Conservation (phyloP, 30 jellyfish, hydroid and myxozoan species). For the Pelagia noctiluca region DNA sequence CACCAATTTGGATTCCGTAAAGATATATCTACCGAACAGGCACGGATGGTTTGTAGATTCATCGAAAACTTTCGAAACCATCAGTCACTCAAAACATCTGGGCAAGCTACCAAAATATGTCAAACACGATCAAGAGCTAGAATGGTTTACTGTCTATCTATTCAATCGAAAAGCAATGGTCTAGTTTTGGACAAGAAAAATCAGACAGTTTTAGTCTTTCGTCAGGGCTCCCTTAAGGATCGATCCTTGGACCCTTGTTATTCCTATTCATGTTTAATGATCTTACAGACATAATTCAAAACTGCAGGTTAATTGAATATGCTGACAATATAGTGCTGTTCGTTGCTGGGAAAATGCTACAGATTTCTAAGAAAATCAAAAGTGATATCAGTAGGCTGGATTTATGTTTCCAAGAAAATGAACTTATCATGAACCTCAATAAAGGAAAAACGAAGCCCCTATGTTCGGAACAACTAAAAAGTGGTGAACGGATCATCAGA, state of each 20-base stretch:
- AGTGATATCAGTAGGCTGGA: constrained; percentile 54
- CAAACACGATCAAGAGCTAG: constrained; percentile 15
- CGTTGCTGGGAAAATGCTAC: constrained; percentile 54
- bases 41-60: neutral
- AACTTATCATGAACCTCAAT: constrained; percentile 60
- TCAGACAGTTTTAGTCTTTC: constrained; percentile 52
- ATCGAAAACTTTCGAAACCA: constrained; percentile 19
- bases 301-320: constrained; percentile 39
- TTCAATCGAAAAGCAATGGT: constrained; percentile 12
- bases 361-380: constrained; percentile 53
- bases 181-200: constrained; percentile 11
- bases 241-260: constrained; percentile 69
- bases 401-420: constrained; percentile 54
- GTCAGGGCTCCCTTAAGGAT: constrained; percentile 63
- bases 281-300: constrained; percentile 42
- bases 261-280: constrained; percentile 55
- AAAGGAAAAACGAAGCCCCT: constrained; percentile 69
- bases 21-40: constrained; percentile 34
- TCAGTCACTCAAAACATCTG: constrained; percentile 1
- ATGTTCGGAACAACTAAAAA: constrained; percentile 61
- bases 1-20: constrained; percentile 40
- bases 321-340: constrained; percentile 57
- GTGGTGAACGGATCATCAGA: constrained; percentile 54
- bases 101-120: constrained; percentile 11
- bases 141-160: constrained; percentile 19